Conservation (phyloP, 1,140 invertebrate genomes). For the Pseudomyrmex flavicornis region DNA sequence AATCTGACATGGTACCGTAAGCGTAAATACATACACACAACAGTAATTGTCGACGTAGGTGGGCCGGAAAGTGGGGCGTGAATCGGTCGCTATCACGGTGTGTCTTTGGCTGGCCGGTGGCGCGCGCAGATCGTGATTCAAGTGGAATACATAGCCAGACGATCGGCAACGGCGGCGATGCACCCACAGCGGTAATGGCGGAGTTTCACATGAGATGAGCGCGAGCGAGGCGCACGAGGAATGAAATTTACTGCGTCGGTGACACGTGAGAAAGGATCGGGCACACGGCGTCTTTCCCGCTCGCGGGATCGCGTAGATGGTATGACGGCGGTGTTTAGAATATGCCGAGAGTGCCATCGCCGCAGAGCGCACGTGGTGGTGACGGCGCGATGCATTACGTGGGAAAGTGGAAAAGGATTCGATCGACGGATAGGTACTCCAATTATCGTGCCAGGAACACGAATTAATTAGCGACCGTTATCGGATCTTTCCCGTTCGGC, state of each 20-base stretch:
- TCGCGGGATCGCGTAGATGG: slow-evolving; percentile 25
- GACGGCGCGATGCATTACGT: slow-evolving; percentile 65
- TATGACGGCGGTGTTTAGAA: slow-evolving; percentile 28
- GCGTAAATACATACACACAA: background rate
- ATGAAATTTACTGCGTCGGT: slow-evolving; percentile 69
- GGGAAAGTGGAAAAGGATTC: slow-evolving; percentile 73
- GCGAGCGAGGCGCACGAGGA: slow-evolving; percentile 36
- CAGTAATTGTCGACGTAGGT: slow-evolving; percentile 62
- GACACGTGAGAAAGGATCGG: slow-evolving; percentile 73
- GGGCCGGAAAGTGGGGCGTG: slow-evolving; percentile 64
- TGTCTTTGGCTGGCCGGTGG: slow-evolving; percentile 26
- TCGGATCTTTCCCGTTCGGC: slow-evolving; percentile 52
- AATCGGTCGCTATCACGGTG: slow-evolving; percentile 54
- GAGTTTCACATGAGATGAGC: slow-evolving; percentile 67
- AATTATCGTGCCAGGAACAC: slow-evolving; percentile 72
- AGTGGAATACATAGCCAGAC: slow-evolving; percentile 39
- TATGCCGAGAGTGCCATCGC: slow-evolving; percentile 28
- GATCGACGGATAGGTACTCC: slow-evolving; percentile 68
- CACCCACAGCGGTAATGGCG: slow-evolving; percentile 56
- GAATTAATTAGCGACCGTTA: slow-evolving; percentile 74
- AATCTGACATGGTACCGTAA: slow-evolving; percentile 5
- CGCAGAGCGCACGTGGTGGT: background rate
- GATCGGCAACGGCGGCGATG: slow-evolving; percentile 20
- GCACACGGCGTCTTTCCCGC: slow-evolving; percentile 18
- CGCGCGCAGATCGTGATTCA: slow-evolving; percentile 51